Percentiles rank a stretch among this genome's conserved stretches.
Evolutionary conservation across 2,113 vertebrate genomes (phyloP).

Genomic region (Morone saxatilis): DNA sequence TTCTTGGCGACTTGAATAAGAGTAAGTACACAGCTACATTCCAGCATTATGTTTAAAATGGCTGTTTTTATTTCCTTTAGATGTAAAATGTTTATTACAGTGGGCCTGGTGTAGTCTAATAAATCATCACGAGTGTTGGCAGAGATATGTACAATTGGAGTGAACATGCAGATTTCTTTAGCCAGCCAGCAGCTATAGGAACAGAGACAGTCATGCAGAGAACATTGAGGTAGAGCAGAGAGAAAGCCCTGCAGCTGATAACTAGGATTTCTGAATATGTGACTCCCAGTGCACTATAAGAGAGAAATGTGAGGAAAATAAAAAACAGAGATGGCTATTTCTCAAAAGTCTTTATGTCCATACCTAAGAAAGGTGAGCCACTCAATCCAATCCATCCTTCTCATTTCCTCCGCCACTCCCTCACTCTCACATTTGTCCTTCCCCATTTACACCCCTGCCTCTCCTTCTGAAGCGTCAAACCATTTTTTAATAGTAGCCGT

Average conservation of each 20-base stretch:
- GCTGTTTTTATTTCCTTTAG: conserved; percentile 19
- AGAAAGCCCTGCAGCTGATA: conserved; percentile 47
- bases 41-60: conserved; percentile 29
- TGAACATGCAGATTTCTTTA: conserved; percentile 43
- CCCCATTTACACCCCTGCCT: conserved; percentile 17
- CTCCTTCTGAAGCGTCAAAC: neutral
- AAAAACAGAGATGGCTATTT: conserved; percentile 18
- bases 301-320: neutral
- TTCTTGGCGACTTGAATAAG: conserved; percentile 14
- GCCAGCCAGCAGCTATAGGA: conserved; percentile 44
- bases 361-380: neutral
- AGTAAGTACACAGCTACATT: conserved; percentile 8
- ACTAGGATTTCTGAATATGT: conserved; percentile 38
- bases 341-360: conserved; percentile 35
- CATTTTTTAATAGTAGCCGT: conserved; percentile 20
- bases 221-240: conserved; percentile 47
- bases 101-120: conserved; percentile 24
- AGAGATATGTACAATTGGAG: conserved; percentile 37
- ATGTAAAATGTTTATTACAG: conserved; percentile 34
- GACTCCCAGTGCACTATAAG: conserved; percentile 27
- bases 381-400: neutral
- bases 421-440: conserved; percentile 3
- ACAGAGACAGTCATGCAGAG: conserved; percentile 34
- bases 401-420: conserved; percentile 12
- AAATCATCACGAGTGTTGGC: conserved; percentile 55